These are phyloP conservation scores for Globodera rostochiensis DNA, from an alignment of 1,140 invertebrate genomes.

Conservation along the genomic window DNA sequence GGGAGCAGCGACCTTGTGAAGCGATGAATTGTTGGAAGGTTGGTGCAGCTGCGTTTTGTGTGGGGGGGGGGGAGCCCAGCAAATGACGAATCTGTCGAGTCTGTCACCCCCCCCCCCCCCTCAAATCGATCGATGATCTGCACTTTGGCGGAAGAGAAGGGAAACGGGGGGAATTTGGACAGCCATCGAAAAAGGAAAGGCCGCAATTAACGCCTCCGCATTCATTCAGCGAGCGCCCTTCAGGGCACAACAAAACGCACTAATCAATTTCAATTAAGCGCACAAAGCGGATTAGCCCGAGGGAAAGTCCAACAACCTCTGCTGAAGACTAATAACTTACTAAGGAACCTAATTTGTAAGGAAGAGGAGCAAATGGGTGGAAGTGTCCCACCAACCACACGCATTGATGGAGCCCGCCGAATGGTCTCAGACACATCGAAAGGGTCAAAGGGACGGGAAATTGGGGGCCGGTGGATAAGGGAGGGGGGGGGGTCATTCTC, in stretches of 20 bases:
- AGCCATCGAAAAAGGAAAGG: background rate
- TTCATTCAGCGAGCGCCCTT: background rate
- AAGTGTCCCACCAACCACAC: conserved; percentile 4
- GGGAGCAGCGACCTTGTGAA: background rate
- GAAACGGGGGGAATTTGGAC: background rate
- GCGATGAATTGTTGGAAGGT: background rate
- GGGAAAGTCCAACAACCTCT: background rate
- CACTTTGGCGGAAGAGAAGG: background rate
- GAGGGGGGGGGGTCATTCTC: background rate
- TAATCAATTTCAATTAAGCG: conserved; percentile 14
- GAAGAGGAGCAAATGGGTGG: background rate
- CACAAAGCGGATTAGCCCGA: background rate
- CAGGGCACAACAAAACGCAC: background rate
- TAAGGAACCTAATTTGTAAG: too few species aligned
- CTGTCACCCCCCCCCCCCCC: background rate
- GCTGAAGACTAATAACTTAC: background rate
- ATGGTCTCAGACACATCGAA: background rate
- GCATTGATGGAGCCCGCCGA: background rate
- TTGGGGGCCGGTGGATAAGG: background rate
- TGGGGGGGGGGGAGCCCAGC: too few species aligned
- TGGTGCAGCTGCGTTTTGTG: background rate
- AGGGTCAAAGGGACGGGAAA: background rate
- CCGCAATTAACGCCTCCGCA: background rate
- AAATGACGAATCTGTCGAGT: background rate
- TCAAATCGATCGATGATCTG: background rate